Percentiles rank a stretch among this genome's conserved stretches.
phyloP scores from a whole-genome alignment of 2,113 vertebrate genomes.

The Colaptes auratus region DNA sequence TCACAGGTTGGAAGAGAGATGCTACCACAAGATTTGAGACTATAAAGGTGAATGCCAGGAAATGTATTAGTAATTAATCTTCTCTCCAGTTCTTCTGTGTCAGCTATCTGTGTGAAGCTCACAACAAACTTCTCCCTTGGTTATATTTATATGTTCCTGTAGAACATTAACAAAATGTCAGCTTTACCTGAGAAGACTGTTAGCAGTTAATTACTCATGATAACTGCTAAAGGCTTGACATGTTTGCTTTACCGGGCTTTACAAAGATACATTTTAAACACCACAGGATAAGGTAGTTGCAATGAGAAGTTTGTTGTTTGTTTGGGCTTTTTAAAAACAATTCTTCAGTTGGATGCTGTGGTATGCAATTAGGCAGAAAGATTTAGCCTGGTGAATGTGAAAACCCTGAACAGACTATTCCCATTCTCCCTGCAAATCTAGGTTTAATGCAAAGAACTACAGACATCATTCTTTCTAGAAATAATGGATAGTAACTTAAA shows the following conservation, averaged over 20 bases:
- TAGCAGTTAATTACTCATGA: conserved; percentile 30
- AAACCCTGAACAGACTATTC: background rate
- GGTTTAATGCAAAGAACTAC: background rate
- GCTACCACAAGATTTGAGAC: background rate
- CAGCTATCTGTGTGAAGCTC: background rate
- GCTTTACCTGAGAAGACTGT: background rate
- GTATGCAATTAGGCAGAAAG: background rate
- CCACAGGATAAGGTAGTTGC: background rate
- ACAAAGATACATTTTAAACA: conserved; percentile 26
- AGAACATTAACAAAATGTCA: conserved; percentile 39
- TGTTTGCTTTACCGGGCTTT: conserved; percentile 39
- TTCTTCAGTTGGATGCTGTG: background rate
- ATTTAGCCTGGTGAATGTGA: background rate
- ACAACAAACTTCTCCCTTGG: conserved; percentile 18
- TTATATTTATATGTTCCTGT: background rate
- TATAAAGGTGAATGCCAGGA: background rate
- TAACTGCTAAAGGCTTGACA: background rate
- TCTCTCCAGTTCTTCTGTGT: background rate
- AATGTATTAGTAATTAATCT: background rate
- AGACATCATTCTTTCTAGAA: background rate
- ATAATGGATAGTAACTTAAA: background rate
- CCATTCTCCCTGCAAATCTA: background rate
- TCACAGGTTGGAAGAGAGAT: background rate
- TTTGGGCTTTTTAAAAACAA: background rate
- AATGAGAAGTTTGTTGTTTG: background rate